Evolutionary conservation across 2,888 invertebrate genomes (phyloP), one percentile per base, ranked within the genome.

Genomic region (Caradrina kadenii): DNA sequence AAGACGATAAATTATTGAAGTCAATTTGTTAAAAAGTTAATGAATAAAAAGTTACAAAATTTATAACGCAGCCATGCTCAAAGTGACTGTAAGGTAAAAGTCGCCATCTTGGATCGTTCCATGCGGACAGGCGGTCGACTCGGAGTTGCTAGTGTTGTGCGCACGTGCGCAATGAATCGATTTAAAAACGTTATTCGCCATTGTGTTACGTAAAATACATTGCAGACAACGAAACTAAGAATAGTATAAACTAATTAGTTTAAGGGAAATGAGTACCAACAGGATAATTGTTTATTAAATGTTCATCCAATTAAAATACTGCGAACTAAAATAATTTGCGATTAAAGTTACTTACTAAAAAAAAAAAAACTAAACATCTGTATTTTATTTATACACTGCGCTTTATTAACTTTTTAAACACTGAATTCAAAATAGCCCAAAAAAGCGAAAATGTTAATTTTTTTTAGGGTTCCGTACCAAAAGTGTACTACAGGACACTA

Each of bases 61-160:
- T 87, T 90, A 92, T 88, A 90, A 89, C 88, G 88, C 89, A 91
- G 92, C 91, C 92, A 94, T 92, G 87, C 91, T 91, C 92, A 89
- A 86, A 90, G 88, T 91, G 93, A 92, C 91, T 93, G 91, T 92
- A 91, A 93, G 93, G 91, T 92, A 90, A 91, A 92, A 92, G 89
- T 92, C 93, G 95, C 95, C 95, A 95, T 95, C 85, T 95, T 94
- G 94, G 86, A 93, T 92, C 86, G 89, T 91, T 88, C 92, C 93
- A 93, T 93, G 93, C 93, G 93, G 91, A 81, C 88, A 89, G 88
- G 84, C 90, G 89, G 87, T 84, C 90, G 89, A 87, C 84, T 82
- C 85, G 84, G 82, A 80, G 85, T 81, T 73, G 84, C 87, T 94
- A 94, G 94, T 93, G 94, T 87, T 93, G 94, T 93, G 93, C 94